Evolutionary conservation across 2,797 vertebrate species (phyloP).

Genomic region (Scyliorhinus canicula): DNA sequence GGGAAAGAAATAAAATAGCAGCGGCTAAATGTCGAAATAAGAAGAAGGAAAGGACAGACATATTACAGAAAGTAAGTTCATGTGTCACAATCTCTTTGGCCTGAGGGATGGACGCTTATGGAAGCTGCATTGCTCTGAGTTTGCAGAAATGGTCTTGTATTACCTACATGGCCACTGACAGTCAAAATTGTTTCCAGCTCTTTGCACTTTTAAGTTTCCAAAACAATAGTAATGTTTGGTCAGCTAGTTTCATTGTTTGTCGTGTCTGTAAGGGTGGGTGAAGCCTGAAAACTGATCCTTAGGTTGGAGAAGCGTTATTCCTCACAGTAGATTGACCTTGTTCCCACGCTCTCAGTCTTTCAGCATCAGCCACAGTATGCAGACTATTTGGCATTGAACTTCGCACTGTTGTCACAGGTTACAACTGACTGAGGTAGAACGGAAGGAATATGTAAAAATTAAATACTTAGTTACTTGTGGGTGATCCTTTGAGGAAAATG

Average conservation of each 20-base stretch:
- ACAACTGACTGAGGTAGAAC: not conserved
- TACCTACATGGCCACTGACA: not conserved
- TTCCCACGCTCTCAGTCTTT: not conserved
- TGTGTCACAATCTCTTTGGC: not conserved
- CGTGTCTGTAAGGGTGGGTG: not conserved
- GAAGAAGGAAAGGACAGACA: slow-evolving; percentile 93
- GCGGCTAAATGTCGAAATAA: slow-evolving; percentile 93
- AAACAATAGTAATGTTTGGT: not conserved
- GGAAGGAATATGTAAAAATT: not conserved
- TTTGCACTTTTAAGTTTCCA: not conserved
- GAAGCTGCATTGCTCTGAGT: not conserved
- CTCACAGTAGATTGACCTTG: slow-evolving; percentile 4
- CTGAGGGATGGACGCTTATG: not conserved
- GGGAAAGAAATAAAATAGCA: slow-evolving; percentile 92
- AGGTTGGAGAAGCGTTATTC: not conserved
- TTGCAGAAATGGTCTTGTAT: not conserved
- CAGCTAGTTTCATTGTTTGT: not conserved
- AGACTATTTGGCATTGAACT: not conserved
- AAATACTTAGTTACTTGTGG: slow-evolving; percentile 16
- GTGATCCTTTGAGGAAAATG: not conserved
- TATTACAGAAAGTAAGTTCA: slow-evolving; percentile 75
- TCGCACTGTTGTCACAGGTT: not conserved
- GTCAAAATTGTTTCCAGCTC: not conserved
- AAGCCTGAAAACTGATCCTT: not conserved
- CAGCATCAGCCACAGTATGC: not conserved